phyloP scores from a whole-genome alignment of 2,113 vertebrate species.

The Macrotus californicus region DNA sequence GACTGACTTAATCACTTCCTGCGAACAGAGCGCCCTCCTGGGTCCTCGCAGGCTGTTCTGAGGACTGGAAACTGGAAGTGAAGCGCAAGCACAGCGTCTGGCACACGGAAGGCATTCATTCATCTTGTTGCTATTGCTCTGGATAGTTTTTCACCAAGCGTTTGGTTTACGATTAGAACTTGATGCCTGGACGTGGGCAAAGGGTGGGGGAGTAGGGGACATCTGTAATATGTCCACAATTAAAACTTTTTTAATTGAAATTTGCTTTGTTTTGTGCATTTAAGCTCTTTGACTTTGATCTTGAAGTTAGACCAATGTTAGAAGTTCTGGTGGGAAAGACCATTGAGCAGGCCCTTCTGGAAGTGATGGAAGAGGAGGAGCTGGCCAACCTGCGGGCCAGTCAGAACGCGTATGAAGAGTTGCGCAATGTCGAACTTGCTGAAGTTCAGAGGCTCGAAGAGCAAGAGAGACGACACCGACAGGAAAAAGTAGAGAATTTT shows the following conservation, averaged over 20 bases:
- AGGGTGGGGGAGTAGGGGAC: too few species aligned
- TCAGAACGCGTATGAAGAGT: slow-evolving; percentile 82
- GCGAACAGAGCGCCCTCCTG: background rate
- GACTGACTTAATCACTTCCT: background rate
- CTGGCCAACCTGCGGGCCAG: slow-evolving; percentile 82
- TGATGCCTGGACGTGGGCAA: background rate
- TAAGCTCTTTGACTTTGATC: slow-evolving; percentile 96
- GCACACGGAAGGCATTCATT: background rate
- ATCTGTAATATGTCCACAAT: too few species aligned
- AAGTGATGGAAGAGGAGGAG: slow-evolving; percentile 97
- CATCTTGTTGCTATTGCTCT: background rate
- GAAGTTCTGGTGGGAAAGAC: slow-evolving; percentile 94
- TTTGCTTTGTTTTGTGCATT: slow-evolving; percentile 35
- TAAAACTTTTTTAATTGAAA: background rate
- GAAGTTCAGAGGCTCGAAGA: slow-evolving; percentile 92
- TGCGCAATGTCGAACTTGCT: slow-evolving; percentile 85
- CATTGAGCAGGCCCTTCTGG: slow-evolving; percentile 91
- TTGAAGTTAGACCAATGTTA: slow-evolving; percentile 90
- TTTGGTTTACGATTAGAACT: background rate
- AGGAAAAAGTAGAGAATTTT: slow-evolving; percentile 84
- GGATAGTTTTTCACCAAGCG: background rate
- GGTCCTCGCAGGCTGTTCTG: background rate
- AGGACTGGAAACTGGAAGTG: background rate
- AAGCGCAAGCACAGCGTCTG: background rate
- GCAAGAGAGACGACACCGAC: slow-evolving; percentile 84